Evolutionary conservation across 1,140 invertebrate genomes (phyloP), one percentile per base, ranked within the genome.

Genomic region (Metaphire vulgaris): DNA sequence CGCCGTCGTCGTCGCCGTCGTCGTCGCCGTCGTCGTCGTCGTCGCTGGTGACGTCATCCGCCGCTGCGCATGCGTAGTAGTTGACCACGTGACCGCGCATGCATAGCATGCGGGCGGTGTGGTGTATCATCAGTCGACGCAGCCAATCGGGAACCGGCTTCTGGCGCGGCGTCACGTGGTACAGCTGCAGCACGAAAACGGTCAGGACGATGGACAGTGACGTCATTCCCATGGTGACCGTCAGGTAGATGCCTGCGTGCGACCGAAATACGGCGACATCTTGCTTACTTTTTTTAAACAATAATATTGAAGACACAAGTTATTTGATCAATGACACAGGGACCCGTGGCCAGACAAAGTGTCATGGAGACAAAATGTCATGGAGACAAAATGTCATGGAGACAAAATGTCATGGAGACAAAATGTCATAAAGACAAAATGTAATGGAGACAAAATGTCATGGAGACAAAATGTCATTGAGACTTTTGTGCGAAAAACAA

Each of bases 191-290:
- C 15, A 87, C 85, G 78, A 86, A 83, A 16, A 87, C 86, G 0
- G 86, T 87, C 77, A 87, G 81, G 16, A 87, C 83, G 66, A 87
- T 86, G 1, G 86, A 87, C 75, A 87, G 75, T 16, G 86, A 87
- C 21, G 86, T 87, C 79, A 86, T 81, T 1, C 83, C 83, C 86
- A 87, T 87, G 12, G 85, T 86, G 12, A 86, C 83, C 2, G 86
- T 87, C 70, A 87, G 81, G 79, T 87, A 87, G 34, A 87, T 86
- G 41, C 86, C 86, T 86, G 81, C 21, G 41, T 12, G 21, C 6
- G 41, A 56, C 21, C 6, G 41, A 56, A 6, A 56, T 56, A 56
- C 41, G 21, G 6, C n/a, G n/a, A n/a, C n/a, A n/a, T n/a, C n/a
- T n/a, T n/a, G n/a, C n/a, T n/a, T n/a, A n/a, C n/a, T n/a, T n/a